A percentile compares a stretch with the other conserved stretches of the same genome.
Evolutionary conservation across 2,797 vertebrate species (phyloP).

Genomic region (Lophius americanus): DNA sequence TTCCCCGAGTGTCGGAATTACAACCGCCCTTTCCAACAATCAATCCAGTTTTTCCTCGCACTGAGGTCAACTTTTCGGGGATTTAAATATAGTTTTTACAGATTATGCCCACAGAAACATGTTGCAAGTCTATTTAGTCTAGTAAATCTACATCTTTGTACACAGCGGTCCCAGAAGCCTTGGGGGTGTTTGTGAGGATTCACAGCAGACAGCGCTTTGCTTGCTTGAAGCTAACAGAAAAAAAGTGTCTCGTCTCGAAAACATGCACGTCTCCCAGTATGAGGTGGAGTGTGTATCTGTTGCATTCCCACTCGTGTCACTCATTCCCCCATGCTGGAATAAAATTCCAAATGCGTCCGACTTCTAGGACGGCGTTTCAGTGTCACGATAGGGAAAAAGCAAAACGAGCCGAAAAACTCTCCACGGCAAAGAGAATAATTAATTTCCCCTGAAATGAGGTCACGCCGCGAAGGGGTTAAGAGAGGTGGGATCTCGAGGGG

Average conservation of each 20-base stretch:
- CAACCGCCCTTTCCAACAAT: no score
- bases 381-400: constrained; percentile 4
- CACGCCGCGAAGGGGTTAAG: constrained; percentile 53
- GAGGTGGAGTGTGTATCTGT: constrained; percentile 52
- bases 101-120: no score
- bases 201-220: constrained; percentile 34
- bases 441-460: constrained; percentile 51
- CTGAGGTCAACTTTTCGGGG: no score
- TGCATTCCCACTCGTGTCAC: constrained; percentile 62
- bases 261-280: constrained; percentile 30
- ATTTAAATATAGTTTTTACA: no score
- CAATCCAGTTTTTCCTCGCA: no score
- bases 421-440: constrained; percentile 57
- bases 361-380: neutral
- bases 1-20: no score
- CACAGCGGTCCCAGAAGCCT: constrained; percentile 30
- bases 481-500: constrained; percentile 50
- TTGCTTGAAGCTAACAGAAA: constrained; percentile 45
- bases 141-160: constrained; percentile 1
- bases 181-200: constrained; percentile 49
- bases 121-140: neutral
- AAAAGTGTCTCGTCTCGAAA: constrained; percentile 23
- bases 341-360: constrained; percentile 29
- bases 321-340: constrained; percentile 25
- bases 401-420: constrained; percentile 11